phyloP scores from a whole-genome alignment of 1,140 invertebrate species.

The Drosophila gunungcola region DNA sequence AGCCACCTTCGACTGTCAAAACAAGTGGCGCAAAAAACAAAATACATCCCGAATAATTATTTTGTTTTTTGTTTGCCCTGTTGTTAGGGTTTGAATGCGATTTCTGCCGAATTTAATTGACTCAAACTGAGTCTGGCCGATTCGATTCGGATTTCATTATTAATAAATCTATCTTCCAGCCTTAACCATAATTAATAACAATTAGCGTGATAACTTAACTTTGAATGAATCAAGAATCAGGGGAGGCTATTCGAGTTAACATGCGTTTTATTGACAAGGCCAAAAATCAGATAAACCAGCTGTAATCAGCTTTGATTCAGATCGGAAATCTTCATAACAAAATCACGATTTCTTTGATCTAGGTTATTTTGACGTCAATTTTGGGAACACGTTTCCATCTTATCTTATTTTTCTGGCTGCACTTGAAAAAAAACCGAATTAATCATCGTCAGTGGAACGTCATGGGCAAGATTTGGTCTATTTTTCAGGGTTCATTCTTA shows the following conservation, averaged over 20 bases:
- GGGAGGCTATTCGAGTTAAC: constrained; percentile 4
- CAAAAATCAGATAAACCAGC: neutral
- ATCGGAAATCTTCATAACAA: neutral
- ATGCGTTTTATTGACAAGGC: constrained; percentile 30
- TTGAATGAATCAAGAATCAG: constrained; percentile 31
- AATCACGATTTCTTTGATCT: constrained; percentile 17
- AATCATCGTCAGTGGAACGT: constrained; percentile 44
- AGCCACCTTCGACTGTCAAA: constrained; percentile 1
- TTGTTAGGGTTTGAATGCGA: constrained; percentile 25
- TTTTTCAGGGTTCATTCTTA: constrained; percentile 42
- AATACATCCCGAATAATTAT: constrained; percentile 22
- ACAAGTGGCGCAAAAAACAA: constrained; percentile 16
- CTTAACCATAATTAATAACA: constrained; percentile 40
- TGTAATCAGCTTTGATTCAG: neutral
- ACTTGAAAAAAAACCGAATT: constrained; percentile 33
- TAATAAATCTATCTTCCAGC: constrained; percentile 58
- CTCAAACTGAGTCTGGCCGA: constrained; percentile 27
- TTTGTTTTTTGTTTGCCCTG: constrained; percentile 26
- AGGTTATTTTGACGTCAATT: constrained; percentile 26
- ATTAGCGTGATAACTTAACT: constrained; percentile 42
- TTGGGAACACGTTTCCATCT: constrained; percentile 17
- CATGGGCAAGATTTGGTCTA: constrained; percentile 47
- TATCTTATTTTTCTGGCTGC: constrained; percentile 22
- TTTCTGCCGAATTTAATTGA: constrained; percentile 34
- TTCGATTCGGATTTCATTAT: constrained; percentile 46